Evolutionary conservation across 1,140 invertebrate species (phyloP), one percentile per base, ranked within the genome.

Genomic region (Trichogramma pretiosum): DNA sequence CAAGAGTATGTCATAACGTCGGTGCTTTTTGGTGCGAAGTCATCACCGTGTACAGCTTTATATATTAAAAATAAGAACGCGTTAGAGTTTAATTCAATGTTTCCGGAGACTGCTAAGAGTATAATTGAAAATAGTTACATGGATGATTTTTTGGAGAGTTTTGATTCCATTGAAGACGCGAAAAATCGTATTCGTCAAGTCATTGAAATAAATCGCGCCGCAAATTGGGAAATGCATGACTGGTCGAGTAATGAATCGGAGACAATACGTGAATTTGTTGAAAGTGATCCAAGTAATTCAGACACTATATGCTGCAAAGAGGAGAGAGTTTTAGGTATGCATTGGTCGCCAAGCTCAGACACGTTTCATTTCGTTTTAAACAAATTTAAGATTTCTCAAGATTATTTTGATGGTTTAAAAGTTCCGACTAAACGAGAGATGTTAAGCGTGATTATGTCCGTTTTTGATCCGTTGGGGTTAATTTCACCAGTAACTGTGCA

Each of bases 11-110:
- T 38, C 8, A 65, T 70, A 60, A 56, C 47, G 0, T 58, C 53
- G 0, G 55, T 65, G 46, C 61, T 63, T 1, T 68, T 70, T 39
- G 65, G 63, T 0, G 56, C 64, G 0, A 47, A 44, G 2, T 61
- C 55, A n/a, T 64, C 63, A 0, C 62, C 60, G 2, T 57, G 50
- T 22, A 47, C 53, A 8, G 67, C 62, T 1, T 42, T 59, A 9
- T 54, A 38, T 41, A 53, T 66, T 0, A 52, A 57, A 17, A 54
- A 65, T 36, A 43, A 24, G n/a, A 64, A 67, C 24, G 24, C 24
- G 24, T 11, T 7, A 28, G 5, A 11, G 5, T 28, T 7, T 11
- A 11, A 28, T 7, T 11, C 5, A 5, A 11, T 7, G 24, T 11
- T 11, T 1, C 43, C 43, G 3, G 1, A 14, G 1, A 22, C 43